A percentile compares a stretch with the other conserved stretches of the same genome.
These are phyloP conservation scores for Tyrannus savana DNA, from an alignment of 2,113 vertebrate genomes.

Conservation along the genomic window DNA sequence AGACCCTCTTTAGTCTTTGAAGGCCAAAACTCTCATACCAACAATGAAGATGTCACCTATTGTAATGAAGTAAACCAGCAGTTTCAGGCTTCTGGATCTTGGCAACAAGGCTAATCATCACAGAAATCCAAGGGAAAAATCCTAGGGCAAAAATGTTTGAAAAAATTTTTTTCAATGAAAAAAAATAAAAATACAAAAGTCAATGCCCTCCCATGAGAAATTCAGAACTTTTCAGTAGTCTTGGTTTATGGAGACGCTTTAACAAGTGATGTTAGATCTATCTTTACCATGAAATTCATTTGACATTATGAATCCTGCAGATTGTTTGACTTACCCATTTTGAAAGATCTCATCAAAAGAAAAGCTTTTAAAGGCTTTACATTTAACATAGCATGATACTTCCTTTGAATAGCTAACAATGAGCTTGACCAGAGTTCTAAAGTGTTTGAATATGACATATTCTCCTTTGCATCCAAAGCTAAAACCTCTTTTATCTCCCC, in stretches of 20 bases:
- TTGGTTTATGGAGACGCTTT: slow-evolving; percentile 43
- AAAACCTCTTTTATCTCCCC: slow-evolving; percentile 63
- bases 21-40: slow-evolving; percentile 15
- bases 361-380: slow-evolving; percentile 66
- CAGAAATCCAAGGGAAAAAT: neutral
- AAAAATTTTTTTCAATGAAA: neutral
- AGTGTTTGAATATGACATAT: slow-evolving; percentile 39
- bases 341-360: slow-evolving; percentile 74
- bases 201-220: slow-evolving; percentile 55
- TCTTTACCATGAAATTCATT: slow-evolving; percentile 76
- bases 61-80: neutral
- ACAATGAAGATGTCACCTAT: slow-evolving; percentile 65
- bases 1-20: neutral
- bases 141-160: neutral
- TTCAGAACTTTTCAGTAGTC: slow-evolving; percentile 40
- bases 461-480: slow-evolving; percentile 56
- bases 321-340: slow-evolving; percentile 64
- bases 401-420: slow-evolving; percentile 75
- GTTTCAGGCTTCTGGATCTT: slow-evolving; percentile 31
- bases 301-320: slow-evolving; percentile 76
- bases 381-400: slow-evolving; percentile 66
- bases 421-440: slow-evolving; percentile 32
- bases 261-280: slow-evolving; percentile 72
- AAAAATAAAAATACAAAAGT: slow-evolving; percentile 42
- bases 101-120: neutral